Evolutionary conservation across 2,888 invertebrate genomes (phyloP), one percentile per base, ranked within the genome.

Genomic region (Rhodophaea formosa): DNA sequence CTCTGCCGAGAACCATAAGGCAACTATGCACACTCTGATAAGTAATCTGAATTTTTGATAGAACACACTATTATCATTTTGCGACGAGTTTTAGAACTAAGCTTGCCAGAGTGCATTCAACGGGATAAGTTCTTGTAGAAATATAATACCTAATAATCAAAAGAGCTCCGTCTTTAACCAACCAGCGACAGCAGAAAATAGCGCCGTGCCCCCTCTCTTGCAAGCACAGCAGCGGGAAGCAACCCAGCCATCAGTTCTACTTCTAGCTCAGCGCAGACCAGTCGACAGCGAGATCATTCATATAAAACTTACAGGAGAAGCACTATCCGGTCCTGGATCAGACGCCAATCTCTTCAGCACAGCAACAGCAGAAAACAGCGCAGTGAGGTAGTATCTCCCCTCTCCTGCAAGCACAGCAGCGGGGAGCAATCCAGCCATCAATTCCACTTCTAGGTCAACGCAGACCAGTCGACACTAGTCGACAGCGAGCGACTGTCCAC

Each of bases 371-470:
- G 97, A 97, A 77, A 97, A 97, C 56, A 99, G 92, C 0, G 98
- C 97, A 0, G 98, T 98, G 60, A 99, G 93, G 81, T 98, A 98
- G 86, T 98, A 99, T 5, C 97, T 97, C 0, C 97, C 98, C 80
- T 98, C 98, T 3, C 98, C 98, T 0, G 96, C 96, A 53, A 98
- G 92, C 55, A 98, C 86, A 0, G 97, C 97, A 0, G 97, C 97
- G 60, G 98, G 98, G 39, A 99, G 91, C 43, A 99, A 92, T 2
- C 96, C 98, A 92, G 98, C 98, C 97, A 99, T 99, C 80, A 98
- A 96, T 79, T 98, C 98, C 0, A 98, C 97, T 81, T 99, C 98
- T 59, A 98, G 94, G 88, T 99, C 98, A 0, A 97, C 98, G 32
- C 97, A 96, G 7, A 98, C 95, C 71, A 98, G 94, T 39, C 23